phyloP scores from a whole-genome alignment of 2,888 invertebrate genomes.

The Ferdinandea cuprea region DNA sequence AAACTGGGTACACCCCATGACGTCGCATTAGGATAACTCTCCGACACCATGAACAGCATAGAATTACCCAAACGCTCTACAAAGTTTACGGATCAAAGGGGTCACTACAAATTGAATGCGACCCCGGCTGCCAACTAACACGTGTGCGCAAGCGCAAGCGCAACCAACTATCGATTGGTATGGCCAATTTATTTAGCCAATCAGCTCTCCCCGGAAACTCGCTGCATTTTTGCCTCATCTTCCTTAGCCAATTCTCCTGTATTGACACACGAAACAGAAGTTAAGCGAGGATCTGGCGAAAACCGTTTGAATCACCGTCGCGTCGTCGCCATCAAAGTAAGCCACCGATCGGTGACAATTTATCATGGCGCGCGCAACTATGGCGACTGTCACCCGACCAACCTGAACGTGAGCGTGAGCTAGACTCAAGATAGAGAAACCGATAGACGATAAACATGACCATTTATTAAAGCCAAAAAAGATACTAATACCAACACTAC shows the following conservation, averaged over 20 bases:
- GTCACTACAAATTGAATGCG: conserved; percentile 69
- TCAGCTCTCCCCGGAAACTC: conserved; percentile 37
- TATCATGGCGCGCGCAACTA: conserved; percentile 49
- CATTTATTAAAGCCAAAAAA: conserved; percentile 65
- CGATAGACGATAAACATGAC: conserved; percentile 62
- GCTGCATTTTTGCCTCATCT: conserved; percentile 11
- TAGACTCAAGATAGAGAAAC: conserved; percentile 62
- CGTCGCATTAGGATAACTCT: conserved; percentile 59
- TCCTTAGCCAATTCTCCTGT: not conserved
- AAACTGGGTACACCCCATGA: conserved; percentile 55
- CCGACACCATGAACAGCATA: conserved; percentile 24
- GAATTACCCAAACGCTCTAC: conserved; percentile 52
- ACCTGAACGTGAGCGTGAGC: too few species aligned
- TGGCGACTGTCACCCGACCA: conserved; percentile 58
- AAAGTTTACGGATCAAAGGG: conserved; percentile 63
- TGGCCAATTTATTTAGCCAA: conserved; percentile 62
- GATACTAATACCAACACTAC: conserved; percentile 36
- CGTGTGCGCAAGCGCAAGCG: conserved; percentile 31
- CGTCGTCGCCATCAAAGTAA: conserved; percentile 33
- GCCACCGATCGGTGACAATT: conserved; percentile 59
- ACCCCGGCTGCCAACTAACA: conserved; percentile 24
- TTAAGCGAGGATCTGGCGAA: conserved; percentile 7
- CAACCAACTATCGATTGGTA: conserved; percentile 27
- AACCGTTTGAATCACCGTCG: conserved; percentile 35
- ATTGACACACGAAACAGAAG: conserved; percentile 24